Evolutionary conservation across 2,888 invertebrate species (phyloP).

Genomic region (Hemithea aestivaria): DNA sequence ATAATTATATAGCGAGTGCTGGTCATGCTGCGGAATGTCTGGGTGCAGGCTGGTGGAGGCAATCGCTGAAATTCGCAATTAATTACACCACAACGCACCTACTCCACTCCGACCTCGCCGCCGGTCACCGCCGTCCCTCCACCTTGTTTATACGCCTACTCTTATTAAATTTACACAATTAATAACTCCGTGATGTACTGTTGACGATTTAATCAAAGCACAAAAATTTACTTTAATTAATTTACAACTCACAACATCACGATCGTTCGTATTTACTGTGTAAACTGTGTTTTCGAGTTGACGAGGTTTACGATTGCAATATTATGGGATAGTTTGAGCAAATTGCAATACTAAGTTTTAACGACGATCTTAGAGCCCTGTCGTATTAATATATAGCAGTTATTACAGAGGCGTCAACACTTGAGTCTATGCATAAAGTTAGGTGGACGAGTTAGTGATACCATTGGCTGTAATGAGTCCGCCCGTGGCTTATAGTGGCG

Average conservation of each 20-base stretch:
- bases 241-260: conserved; percentile 1
- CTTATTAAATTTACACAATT: conserved; percentile 32
- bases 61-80: conserved; percentile 60
- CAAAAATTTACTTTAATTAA: conserved; percentile 4
- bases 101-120: too few relatives aligned
- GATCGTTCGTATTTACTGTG: too few relatives aligned
- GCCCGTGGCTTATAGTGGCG: conserved; percentile 11
- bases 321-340: too few relatives aligned
- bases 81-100: conserved; percentile 38
- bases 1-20: conserved; percentile 17
- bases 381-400: too few relatives aligned
- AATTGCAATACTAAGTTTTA: too few relatives aligned
- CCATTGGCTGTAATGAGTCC: conserved; percentile 21
- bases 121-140: conserved; percentile 35
- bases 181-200: conserved; percentile 11
- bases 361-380: neutral
- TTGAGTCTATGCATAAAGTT: conserved; percentile 23
- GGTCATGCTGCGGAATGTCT: conserved; percentile 18
- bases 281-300: too few relatives aligned
- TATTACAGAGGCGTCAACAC: conserved; percentile 4
- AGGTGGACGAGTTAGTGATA: conserved; percentile 18
- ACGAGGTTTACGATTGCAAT: too few relatives aligned
- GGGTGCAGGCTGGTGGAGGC: conserved; percentile 32
- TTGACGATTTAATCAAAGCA: conserved; percentile 9
- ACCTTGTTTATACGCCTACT: conserved; percentile 34